A percentile compares a stretch with the other conserved stretches of the same genome.
These are phyloP conservation scores for Pristionchus arcanus DNA, from an alignment of 2,888 invertebrate genomes.

Conservation along the genomic window DNA sequence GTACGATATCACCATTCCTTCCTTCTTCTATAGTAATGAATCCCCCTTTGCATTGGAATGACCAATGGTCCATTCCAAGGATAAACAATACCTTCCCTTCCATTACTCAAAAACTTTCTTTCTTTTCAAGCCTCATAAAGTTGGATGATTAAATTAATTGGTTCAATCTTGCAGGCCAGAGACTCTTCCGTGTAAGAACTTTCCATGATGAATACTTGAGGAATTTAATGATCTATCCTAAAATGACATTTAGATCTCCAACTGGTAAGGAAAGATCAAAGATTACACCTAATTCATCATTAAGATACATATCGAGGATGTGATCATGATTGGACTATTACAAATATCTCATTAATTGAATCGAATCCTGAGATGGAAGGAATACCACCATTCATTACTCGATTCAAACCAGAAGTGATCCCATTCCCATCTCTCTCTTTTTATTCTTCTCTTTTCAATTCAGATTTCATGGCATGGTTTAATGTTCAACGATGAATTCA, in stretches of 20 bases:
- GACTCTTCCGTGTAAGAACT: constrained; percentile 73
- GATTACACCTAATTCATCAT: constrained; percentile 11
- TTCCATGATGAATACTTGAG: constrained; percentile 76
- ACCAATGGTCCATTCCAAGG: constrained; percentile 8
- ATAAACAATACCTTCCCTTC: constrained; percentile 59
- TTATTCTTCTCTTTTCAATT: too few species aligned
- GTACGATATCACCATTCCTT: background rate
- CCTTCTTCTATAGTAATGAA: constrained; percentile 57
- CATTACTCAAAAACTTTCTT: background rate
- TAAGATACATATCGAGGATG: constrained; percentile 77
- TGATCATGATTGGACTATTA: constrained; percentile 73
- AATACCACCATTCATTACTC: constrained; percentile 71
- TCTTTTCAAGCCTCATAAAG: background rate
- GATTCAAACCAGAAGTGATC: constrained; percentile 71
- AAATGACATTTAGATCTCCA: constrained; percentile 64
- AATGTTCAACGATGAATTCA: constrained; percentile 64
- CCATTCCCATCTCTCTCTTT: constrained; percentile 53
- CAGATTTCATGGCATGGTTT: constrained; percentile 64
- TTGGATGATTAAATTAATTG: constrained; percentile 22
- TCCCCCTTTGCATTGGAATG: constrained; percentile 63
- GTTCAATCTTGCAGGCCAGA: constrained; percentile 62
- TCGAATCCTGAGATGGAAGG: constrained; percentile 74
- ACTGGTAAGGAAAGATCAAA: background rate
- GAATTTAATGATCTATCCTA: constrained; percentile 73
- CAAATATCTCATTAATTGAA: constrained; percentile 60